Evolutionary conservation across 2,888 invertebrate species (phyloP), one percentile per base, ranked within the genome.

Genomic region (Pristionchus fissidentatus): DNA sequence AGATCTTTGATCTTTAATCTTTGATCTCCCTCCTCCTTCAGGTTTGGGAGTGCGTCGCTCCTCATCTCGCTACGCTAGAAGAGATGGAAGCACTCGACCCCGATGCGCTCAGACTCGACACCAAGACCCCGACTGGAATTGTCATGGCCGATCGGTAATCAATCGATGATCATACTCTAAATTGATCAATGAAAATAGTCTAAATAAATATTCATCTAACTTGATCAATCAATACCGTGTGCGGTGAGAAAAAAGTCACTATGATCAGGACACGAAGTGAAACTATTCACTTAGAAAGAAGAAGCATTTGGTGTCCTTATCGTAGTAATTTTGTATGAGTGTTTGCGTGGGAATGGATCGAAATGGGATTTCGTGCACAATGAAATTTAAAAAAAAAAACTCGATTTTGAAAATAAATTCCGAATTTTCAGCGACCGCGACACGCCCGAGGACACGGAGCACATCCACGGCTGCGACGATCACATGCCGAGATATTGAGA

Each of bases 11-110:
- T 60, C 62, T 15, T n/a, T n/a, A n/a, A n/a, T n/a, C n/a, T n/a
- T n/a, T n/a, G n/a, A 49, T 49, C 13, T 49, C 52, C 19, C 52
- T 55, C 32, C 19, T 22, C 26, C 55, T 85, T 77, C 84, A 94
- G 92, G 93, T 95, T 43, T 95, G 95, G 95, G 91, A 92, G 41
- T 93, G 93, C 62, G 94, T 94, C 1, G 93, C 93, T 85, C 93
- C 93, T 0, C 93, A 92, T 88, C 92, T 94, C 86, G 93, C 93
- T 77, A 92, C 93, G 52, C 93, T 93, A 87, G 87, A 88, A 70
- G 89, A 89, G 29, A 90, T 92, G 85, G 91, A 92, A 83, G 87
- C 84, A 22, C 80, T 87, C 26, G 87, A 88, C 55, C 90, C 90
- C 89, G 90, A 93, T 93, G 89, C 90, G 26, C 87, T 92, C 29